Base-by-base conservation (phyloP, 2,888 invertebrate species). In the Habroteleia sp. region DNA sequence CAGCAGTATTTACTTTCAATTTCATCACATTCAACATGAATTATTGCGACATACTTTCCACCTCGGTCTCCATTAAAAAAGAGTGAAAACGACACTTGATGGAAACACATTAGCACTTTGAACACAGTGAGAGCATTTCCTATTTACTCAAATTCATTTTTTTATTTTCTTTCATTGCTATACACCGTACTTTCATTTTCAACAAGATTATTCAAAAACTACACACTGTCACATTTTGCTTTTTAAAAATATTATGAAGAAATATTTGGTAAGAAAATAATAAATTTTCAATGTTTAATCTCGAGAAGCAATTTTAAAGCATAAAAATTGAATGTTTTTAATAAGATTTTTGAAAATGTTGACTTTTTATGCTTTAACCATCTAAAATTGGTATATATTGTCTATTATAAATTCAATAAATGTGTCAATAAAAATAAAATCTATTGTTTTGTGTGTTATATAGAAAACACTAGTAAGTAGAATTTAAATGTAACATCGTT, bases 51-150 rank as follows among this genome's bases (percentile, higher is more conserved):
- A 17, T 16, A 39, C 37, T 39, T 54, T 39, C 27, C 10, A 10
- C 17, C 39, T 27, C 25, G 10, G 13, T 23, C 10, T 39, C 31
- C 23, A 52, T 37, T 52, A 37, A 52, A 52, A 35, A 52, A 52
- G n/a, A 17, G 29, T 54, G 41, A 41, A 54, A 54, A 54, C 11
- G 54, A 54, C 29, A 54, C 41, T 54, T 54, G 39, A 29, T 41
- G 14, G 13, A 41, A 54, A 54, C 17, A 41, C 27, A 39, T 54
- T 39, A 54, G 11, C 23, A 52, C 16, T 25, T 39, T 4, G 25
- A 37, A 11, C 3, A 14, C 1, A 20, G 14, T 8, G 14, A 10
- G 5, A 20, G 17, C 17, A 39, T 39, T 48, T 17, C 11, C 31
- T 31, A 37, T 13, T 37, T 52, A 52, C 52, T 14, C 0, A 35